Conservation (phyloP, 2,113 vertebrate species). For the Pyrgilauda ruficollis region DNA sequence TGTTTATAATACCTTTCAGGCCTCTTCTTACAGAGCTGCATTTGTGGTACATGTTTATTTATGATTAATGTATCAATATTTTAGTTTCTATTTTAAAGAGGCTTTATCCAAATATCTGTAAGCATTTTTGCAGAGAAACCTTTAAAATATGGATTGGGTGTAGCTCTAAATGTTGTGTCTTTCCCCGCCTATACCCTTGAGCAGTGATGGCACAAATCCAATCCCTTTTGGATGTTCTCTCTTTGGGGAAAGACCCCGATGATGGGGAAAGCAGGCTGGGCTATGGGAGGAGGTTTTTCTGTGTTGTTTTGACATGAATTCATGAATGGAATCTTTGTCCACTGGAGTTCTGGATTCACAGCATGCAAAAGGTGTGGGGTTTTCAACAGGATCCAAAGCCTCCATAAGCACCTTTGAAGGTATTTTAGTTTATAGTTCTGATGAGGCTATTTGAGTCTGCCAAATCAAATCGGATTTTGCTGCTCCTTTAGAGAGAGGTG, state of each 20-base stretch:
- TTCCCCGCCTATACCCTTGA: not conserved
- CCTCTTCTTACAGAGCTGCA: not conserved
- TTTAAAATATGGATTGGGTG: not conserved
- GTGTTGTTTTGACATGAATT: not conserved
- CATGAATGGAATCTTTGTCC: not conserved
- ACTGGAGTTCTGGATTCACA: accelerated
- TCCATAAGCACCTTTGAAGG: not conserved
- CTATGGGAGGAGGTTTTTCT: not conserved
- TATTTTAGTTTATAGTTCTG: not conserved
- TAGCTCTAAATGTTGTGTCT: not conserved
- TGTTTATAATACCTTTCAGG: not conserved
- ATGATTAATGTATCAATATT: not conserved
- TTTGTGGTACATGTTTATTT: not conserved
- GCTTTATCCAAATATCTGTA: not conserved
- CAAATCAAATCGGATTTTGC: not conserved
- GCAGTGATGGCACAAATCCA: not conserved
- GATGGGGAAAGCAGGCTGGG: not conserved
- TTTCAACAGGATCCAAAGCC: not conserved
- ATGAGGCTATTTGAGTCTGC: not conserved
- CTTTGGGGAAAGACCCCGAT: not conserved
- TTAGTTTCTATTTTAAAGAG: not conserved
- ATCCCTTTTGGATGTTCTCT: not conserved
- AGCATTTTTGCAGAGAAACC: not conserved
- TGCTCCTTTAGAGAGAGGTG: not conserved
- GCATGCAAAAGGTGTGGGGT: not conserved